Conservation (phyloP, 2,113 vertebrate genomes). For the Apodemus speciosus region DNA sequence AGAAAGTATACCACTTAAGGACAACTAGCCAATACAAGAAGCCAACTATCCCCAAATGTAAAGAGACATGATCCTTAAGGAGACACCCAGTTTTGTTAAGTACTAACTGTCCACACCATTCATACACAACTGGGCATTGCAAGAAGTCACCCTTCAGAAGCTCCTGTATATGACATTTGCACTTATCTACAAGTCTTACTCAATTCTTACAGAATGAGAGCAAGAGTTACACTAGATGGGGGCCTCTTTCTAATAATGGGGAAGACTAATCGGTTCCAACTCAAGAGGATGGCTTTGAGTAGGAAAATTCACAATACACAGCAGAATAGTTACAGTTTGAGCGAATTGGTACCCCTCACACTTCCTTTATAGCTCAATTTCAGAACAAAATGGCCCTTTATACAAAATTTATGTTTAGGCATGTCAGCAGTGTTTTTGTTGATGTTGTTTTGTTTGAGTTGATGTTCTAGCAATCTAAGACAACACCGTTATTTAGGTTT, state of each 20-base stretch:
- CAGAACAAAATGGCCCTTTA: neutral
- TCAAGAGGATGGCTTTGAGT: neutral
- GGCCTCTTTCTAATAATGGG: neutral
- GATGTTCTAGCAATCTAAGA: neutral
- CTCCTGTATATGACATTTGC: neutral
- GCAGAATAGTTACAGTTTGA: neutral
- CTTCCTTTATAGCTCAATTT: neutral
- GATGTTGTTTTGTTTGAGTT: neutral
- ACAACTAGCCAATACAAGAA: slow-evolving; percentile 30
- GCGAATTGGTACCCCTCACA: neutral
- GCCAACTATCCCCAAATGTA: neutral
- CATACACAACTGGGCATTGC: neutral
- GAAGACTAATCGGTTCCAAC: neutral
- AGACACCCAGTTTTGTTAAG: neutral
- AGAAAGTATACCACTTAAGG: neutral
- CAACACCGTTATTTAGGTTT: neutral
- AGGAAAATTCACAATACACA: neutral
- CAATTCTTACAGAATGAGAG: neutral
- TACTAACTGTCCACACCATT: neutral
- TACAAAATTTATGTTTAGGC: neutral
- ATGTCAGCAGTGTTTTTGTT: slow-evolving; percentile 23
- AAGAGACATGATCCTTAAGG: neutral
- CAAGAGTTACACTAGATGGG: neutral
- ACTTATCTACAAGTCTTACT: neutral
- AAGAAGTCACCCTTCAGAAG: neutral